A percentile compares a stretch with the other conserved stretches of the same genome.
Conservation (phyloP, 2,888 invertebrate genomes). For the Rhagonycha lutea region DNA sequence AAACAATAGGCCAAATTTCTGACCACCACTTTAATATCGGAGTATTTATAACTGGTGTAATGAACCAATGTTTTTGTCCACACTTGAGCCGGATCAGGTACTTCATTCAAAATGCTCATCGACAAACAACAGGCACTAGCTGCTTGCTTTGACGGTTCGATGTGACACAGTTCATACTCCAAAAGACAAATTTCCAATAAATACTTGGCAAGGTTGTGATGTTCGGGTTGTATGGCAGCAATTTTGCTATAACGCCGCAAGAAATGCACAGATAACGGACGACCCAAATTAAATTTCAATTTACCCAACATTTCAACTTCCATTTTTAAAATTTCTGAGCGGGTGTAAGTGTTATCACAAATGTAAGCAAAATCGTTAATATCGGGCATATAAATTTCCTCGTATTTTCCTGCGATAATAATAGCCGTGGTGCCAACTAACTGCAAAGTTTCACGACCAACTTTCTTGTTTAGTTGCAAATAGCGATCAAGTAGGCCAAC, state of each 20-base stretch:
- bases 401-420: constrained; percentile 92
- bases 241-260: constrained; percentile 74
- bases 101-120: constrained; percentile 59
- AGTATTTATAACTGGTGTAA: constrained; percentile 76
- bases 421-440: constrained; percentile 88
- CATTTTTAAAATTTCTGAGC: constrained; percentile 78
- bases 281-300: constrained; percentile 80
- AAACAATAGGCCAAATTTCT: constrained; percentile 72
- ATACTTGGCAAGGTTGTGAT: constrained; percentile 77
- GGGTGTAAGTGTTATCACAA: constrained; percentile 84
- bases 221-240: constrained; percentile 62
- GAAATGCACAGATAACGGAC: constrained; percentile 88
- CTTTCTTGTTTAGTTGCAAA: constrained; percentile 66
- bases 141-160: constrained; percentile 82
- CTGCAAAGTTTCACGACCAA: constrained; percentile 64
- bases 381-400: constrained; percentile 90
- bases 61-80: constrained; percentile 78
- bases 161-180: constrained; percentile 78
- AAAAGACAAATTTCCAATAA: constrained; percentile 83
- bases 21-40: constrained; percentile 71
- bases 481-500: constrained; percentile 89
- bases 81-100: constrained; percentile 54
- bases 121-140: constrained; percentile 81
- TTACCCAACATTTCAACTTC: constrained; percentile 78
- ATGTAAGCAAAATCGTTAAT: constrained; percentile 88